Base-by-base conservation (phyloP, 1,140 invertebrate species). In the Drosophila cardini region DNA sequence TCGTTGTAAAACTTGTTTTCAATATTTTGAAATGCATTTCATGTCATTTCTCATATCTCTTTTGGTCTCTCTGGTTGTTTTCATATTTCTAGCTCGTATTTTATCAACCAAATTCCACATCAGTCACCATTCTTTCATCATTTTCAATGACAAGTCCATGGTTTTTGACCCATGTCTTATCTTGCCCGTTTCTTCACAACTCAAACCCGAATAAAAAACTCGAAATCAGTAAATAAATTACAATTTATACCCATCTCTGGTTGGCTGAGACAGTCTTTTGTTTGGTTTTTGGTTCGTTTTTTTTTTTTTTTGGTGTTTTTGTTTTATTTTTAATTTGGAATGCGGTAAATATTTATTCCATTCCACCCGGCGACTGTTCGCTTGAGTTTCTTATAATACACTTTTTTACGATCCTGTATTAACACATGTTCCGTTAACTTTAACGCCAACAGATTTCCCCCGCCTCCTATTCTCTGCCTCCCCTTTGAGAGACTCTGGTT, bases 21-120 rank as follows among this genome's bases (percentile, higher is more conserved):
- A 83, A 87, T 87, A 83, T 86, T 86, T 86, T 68, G 9, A 64
- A 86, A 83, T 76, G 57, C 72, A 62, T 83, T 82, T 60, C 16
- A 30, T 46, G 56, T 48, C 58, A 52, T 64, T 65, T 69, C 45
- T 30, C 36, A 56, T 72, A 16, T 21, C 13, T 38, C 1, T 16
- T 26, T 26, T 3, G 21, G 18, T 26, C 18, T 48, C 7, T 36
- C 15, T 9, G 9, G 5, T 30, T 48, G 42, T 71, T 79, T 79
- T 76, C 76, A 79, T 81, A 81, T 69, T 81, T 83, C 67, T 30
- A 67, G 63, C 70, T 81, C 78, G 64, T 87, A 87, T 73, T 61
- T 89, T 83, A 89, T 76, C 68, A 56, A 67, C 55, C 46, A 15
- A 87, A 79, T 64, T 71, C 76, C 75, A 61, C 71, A 75, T 75